A percentile compares a stretch with the other conserved stretches of the same genome.
These are phyloP conservation scores for Dicerorhinus sumatrensis DNA, from an alignment of 2,113 vertebrate genomes.

Conservation along the genomic window DNA sequence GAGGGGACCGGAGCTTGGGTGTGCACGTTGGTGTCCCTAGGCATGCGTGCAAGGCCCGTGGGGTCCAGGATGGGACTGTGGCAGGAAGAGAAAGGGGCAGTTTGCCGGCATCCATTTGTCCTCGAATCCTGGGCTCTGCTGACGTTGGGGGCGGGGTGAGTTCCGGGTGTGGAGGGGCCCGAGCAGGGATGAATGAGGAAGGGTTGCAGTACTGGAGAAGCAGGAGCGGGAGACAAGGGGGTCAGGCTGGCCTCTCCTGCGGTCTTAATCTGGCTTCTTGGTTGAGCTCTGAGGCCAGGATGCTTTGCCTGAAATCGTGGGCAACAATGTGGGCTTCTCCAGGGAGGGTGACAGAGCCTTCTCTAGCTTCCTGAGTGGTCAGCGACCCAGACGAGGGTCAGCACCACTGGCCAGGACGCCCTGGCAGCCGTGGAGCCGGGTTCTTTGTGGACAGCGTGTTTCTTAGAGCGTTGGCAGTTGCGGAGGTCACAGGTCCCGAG, in stretches of 20 bases:
- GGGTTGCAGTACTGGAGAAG: accelerated
- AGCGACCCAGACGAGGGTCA: accelerated
- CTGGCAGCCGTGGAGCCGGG: accelerated
- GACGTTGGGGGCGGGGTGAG: not conserved
- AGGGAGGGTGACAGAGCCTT: not conserved
- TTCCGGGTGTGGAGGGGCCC: accelerated
- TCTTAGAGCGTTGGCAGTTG: not conserved
- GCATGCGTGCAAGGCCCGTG: accelerated
- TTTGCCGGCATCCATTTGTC: not conserved
- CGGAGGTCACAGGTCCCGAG: accelerated
- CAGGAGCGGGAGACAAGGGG: accelerated
- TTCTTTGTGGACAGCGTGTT: accelerated
- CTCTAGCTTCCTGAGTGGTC: accelerated
- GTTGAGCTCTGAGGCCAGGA: not conserved
- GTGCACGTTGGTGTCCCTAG: accelerated
- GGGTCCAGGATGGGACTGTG: not conserved
- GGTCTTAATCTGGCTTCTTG: not conserved
- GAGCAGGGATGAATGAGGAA: accelerated
- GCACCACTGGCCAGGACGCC: accelerated
- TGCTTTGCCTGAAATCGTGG: accelerated
- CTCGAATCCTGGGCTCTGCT: not conserved
- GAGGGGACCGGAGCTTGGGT: accelerated
- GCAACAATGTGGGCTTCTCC: accelerated
- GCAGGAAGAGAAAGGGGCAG: not conserved
- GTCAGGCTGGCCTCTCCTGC: not conserved